phyloP scores from a whole-genome alignment of 1,140 invertebrate species.

The Asobara japonica region DNA sequence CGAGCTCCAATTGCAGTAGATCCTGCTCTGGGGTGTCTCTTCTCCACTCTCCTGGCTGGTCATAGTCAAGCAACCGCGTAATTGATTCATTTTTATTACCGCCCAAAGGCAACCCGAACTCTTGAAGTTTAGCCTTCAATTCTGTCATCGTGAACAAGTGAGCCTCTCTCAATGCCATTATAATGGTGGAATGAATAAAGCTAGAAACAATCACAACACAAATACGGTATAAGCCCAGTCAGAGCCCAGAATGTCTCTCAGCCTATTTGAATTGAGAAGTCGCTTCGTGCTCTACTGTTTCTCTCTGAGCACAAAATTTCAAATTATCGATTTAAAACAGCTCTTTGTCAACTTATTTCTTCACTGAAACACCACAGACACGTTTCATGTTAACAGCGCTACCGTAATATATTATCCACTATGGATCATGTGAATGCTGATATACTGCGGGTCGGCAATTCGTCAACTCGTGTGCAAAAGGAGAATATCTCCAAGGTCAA shows the following conservation, averaged over 20 bases:
- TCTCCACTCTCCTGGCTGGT: not conserved
- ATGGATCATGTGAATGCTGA: not conserved
- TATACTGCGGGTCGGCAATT: not conserved
- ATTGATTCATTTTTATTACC: constrained; percentile 12
- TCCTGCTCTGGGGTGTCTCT: too few species aligned
- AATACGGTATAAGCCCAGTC: not conserved
- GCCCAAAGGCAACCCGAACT: not conserved
- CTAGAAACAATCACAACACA: not conserved
- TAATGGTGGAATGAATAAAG: not conserved
- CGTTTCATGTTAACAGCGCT: not conserved
- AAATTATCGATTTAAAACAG: not conserved
- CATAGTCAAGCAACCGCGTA: not conserved
- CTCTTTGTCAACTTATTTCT: not conserved
- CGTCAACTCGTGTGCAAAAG: not conserved
- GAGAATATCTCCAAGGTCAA: not conserved
- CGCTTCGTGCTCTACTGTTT: not conserved
- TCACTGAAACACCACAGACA: not conserved
- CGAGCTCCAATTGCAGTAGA: too few species aligned
- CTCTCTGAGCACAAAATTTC: not conserved
- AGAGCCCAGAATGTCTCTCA: not conserved
- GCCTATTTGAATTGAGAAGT: not conserved
- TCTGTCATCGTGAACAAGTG: not conserved
- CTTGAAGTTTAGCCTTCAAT: constrained; percentile 6
- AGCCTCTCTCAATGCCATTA: not conserved
- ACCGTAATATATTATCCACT: not conserved